Evolutionary conservation across 1,140 invertebrate species (phyloP).

Genomic region (Potamilus streckersoni): DNA sequence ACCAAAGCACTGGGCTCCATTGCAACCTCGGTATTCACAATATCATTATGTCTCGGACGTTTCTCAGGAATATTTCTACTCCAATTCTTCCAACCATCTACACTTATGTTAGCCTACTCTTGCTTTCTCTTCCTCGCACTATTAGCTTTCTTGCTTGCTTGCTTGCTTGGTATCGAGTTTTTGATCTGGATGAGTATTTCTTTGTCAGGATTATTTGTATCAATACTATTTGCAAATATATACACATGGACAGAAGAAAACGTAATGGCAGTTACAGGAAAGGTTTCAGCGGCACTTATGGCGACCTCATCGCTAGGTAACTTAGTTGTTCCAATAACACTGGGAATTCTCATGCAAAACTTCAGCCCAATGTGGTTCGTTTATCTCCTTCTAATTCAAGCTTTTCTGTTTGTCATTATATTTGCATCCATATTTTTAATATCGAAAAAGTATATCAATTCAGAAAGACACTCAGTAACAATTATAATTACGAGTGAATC

Average conservation of each 20-base stretch:
- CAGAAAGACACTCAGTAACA: no score
- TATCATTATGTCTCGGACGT: slow-evolving; percentile 29
- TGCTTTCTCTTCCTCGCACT: slow-evolving; percentile 17
- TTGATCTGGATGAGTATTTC: slow-evolving; percentile 19
- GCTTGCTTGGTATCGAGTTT: not conserved
- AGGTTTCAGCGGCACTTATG: slow-evolving; percentile 36
- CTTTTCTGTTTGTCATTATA: slow-evolving; percentile 24
- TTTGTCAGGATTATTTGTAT: slow-evolving; percentile 33
- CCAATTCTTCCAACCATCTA: slow-evolving; percentile 22
- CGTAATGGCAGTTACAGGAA: slow-evolving; percentile 38
- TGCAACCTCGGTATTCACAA: slow-evolving; percentile 37
- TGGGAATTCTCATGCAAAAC: slow-evolving; percentile 44
- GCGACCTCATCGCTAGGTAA: slow-evolving; percentile 37
- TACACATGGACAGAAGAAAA: slow-evolving; percentile 45
- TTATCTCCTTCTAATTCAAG: slow-evolving; percentile 34
- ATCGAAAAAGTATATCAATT: slow-evolving; percentile 8
- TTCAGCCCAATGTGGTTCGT: slow-evolving; percentile 40
- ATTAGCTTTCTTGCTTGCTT: slow-evolving; percentile 20
- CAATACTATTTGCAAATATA: slow-evolving; percentile 39
- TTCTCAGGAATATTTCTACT: slow-evolving; percentile 39
- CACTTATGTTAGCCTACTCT: slow-evolving; percentile 20
- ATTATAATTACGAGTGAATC: no score
- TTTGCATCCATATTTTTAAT: slow-evolving; percentile 19
- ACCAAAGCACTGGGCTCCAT: slow-evolving; percentile 32
- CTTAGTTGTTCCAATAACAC: slow-evolving; percentile 35